Conservation (phyloP, 2,797 vertebrate species). For the Tokudaia tokunoshimensis region DNA sequence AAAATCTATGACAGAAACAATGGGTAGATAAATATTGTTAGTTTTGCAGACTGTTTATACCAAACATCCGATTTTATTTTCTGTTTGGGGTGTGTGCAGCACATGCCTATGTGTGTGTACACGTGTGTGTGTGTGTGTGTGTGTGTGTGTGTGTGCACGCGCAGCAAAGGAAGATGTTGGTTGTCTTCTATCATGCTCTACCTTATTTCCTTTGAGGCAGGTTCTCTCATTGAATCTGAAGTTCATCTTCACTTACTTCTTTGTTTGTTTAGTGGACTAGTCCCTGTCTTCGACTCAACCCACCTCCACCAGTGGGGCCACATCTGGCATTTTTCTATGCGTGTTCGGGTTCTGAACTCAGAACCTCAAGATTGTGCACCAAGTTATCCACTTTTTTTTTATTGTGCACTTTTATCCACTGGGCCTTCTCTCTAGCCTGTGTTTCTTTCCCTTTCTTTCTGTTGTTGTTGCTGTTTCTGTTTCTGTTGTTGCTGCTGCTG, state of each 20-base stretch:
- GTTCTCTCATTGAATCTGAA: background rate
- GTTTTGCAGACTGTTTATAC: conserved; percentile 13
- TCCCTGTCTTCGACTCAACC: background rate
- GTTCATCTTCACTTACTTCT: background rate
- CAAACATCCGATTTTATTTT: background rate
- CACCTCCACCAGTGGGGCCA: background rate
- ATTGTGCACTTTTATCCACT: background rate
- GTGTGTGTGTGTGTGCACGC: background rate
- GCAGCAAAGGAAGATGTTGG: background rate
- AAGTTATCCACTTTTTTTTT: no score
- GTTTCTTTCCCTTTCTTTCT: background rate
- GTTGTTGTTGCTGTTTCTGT: no score
- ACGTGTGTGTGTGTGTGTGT: background rate
- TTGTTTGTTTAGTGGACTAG: background rate
- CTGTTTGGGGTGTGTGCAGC: background rate
- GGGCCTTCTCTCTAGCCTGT: background rate
- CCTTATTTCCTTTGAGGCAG: background rate
- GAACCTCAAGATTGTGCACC: no score
- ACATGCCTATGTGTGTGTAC: no score
- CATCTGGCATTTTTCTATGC: background rate
- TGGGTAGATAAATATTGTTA: background rate
- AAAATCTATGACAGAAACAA: conserved; percentile 39
- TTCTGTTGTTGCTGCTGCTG: no score
- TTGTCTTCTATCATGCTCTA: background rate
- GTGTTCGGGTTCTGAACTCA: background rate